Evolutionary conservation across 2,888 invertebrate species (phyloP).

Genomic region (Heteromyza rotundicornis): DNA sequence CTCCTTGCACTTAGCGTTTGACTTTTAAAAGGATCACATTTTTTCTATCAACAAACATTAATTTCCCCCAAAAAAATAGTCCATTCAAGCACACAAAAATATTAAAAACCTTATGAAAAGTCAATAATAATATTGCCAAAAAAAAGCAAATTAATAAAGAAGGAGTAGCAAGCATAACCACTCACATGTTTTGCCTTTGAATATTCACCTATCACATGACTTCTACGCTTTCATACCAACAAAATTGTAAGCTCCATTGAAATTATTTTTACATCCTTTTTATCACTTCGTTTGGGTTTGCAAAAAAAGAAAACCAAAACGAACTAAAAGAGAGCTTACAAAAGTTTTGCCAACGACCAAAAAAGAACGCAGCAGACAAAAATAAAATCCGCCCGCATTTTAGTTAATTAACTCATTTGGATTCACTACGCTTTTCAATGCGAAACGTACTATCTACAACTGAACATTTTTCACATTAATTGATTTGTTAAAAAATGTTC

Average conservation of each 20-base stretch:
- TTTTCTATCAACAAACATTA: neutral
- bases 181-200: neutral
- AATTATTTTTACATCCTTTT: conserved; percentile 10
- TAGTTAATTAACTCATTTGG: conserved; percentile 63
- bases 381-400: conserved; percentile 60
- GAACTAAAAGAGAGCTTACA: neutral
- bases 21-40: neutral
- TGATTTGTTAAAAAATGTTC: conserved; percentile 46
- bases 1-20: neutral
- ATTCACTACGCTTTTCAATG: conserved; percentile 33
- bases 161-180: neutral
- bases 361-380: conserved; percentile 18
- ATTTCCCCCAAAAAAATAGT: neutral
- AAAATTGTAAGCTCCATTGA: conserved; percentile 13
- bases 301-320: conserved; percentile 3
- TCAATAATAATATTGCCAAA: conserved; percentile 9
- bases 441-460: neutral
- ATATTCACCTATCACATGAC: neutral
- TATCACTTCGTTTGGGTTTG: neutral
- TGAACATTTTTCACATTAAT: conserved; percentile 43
- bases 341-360: conserved; percentile 8
- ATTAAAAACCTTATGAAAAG: neutral
- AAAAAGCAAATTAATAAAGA: neutral
- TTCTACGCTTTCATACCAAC: neutral
- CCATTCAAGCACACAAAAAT: neutral